These are phyloP conservation scores for Vultur gryphus DNA, from an alignment of 2,797 vertebrate genomes.

Conservation along the genomic window DNA sequence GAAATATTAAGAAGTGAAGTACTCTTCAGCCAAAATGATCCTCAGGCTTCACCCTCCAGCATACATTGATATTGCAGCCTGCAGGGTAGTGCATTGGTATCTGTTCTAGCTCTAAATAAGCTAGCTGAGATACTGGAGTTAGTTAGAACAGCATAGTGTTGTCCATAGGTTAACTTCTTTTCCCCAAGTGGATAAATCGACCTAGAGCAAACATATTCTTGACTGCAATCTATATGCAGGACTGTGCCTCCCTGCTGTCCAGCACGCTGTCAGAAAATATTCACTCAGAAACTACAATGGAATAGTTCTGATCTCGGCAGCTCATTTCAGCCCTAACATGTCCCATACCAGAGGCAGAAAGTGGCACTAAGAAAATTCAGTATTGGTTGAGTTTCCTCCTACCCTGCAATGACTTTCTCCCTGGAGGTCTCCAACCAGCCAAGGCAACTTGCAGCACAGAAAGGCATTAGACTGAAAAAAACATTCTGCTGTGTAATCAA, in stretches of 20 bases:
- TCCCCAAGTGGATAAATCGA: not conserved
- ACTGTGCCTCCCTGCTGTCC: conserved; percentile 17
- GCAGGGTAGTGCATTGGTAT: not conserved
- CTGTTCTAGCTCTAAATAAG: not conserved
- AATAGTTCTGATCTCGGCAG: not conserved
- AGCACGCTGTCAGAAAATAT: not conserved
- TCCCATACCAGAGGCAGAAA: conserved; percentile 7
- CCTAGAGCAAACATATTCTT: conserved; percentile 11
- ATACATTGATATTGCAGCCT: not conserved
- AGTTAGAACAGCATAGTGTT: not conserved
- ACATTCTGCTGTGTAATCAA: not conserved
- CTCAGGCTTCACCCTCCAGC: not conserved
- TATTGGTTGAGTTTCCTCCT: not conserved
- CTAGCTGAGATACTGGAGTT: not conserved
- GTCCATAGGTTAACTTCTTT: not conserved
- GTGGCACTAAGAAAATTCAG: not conserved
- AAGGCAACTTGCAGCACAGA: not conserved
- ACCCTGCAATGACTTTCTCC: not conserved
- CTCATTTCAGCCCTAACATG: not conserved
- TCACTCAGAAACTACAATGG: not conserved
- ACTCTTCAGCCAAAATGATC: not conserved
- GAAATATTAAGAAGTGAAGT: not conserved
- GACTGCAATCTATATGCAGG: not conserved
- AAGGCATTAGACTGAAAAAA: conserved; percentile 1
- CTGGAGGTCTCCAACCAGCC: not conserved